Percentiles rank a stretch among this genome's conserved stretches.
Conservation (phyloP, 2,113 vertebrate species). For the Octodon degus region DNA sequence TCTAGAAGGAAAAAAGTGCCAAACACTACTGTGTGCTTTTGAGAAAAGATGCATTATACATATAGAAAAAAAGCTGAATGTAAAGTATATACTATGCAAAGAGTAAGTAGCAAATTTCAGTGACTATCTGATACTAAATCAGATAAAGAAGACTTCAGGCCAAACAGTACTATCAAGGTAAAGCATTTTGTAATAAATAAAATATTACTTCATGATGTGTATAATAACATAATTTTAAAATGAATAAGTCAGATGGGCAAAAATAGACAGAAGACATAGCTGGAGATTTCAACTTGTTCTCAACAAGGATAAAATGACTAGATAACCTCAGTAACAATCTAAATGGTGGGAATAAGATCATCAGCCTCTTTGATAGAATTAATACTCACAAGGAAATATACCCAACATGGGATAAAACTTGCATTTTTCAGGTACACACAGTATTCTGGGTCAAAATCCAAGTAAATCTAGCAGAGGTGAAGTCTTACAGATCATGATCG, state of each 20-base stretch:
- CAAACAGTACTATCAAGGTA: neutral
- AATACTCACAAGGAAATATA: neutral
- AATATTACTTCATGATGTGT: neutral
- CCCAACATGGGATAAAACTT: neutral
- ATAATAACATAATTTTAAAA: constrained; percentile 1
- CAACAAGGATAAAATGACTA: constrained; percentile 36
- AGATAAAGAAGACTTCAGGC: neutral
- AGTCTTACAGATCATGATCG: neutral
- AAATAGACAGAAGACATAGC: constrained; percentile 32
- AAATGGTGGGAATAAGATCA: neutral
- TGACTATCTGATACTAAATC: neutral
- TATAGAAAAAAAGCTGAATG: neutral
- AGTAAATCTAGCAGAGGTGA: constrained; percentile 17
- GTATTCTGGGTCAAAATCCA: neutral
- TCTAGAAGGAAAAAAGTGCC: neutral
- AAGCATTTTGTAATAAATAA: constrained; percentile 15
- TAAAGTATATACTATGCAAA: neutral
- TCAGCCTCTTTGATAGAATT: neutral
- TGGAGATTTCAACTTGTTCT: neutral
- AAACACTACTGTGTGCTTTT: neutral
- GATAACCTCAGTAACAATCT: neutral
- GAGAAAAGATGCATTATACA: neutral
- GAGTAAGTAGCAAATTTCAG: neutral
- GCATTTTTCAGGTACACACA: neutral
- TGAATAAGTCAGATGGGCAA: neutral